Conservation (phyloP, 37 sponge, comb jelly and placozoan genomes). For the Halichondria panicea region DNA sequence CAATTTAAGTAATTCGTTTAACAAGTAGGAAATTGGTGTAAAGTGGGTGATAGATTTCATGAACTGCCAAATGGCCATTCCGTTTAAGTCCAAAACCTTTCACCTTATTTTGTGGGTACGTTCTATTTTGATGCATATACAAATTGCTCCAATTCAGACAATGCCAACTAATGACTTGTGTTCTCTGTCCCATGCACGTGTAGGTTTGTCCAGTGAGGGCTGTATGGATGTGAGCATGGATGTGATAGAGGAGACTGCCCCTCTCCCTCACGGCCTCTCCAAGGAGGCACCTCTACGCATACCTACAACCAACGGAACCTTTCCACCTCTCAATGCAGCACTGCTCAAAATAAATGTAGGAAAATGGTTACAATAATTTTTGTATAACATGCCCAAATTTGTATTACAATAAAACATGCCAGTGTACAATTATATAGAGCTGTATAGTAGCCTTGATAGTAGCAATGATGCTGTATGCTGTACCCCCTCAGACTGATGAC, state of each 20-base stretch:
- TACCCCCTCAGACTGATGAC: too few relatives aligned
- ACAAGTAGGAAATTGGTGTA: not conserved
- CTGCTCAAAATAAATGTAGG: slow-evolving; percentile 11
- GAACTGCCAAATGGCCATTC: too few relatives aligned
- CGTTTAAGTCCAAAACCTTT: too few relatives aligned
- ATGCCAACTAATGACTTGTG: too few relatives aligned
- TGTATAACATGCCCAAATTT: too few relatives aligned
- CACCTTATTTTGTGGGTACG: too few relatives aligned
- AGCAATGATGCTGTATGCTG: too few relatives aligned
- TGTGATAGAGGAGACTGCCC: slow-evolving; percentile 5
- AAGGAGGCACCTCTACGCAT: not conserved
- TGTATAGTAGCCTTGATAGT: too few relatives aligned
- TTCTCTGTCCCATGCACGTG: not conserved
- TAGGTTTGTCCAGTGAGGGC: slow-evolving; percentile 17
- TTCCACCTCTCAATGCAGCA: slow-evolving; percentile 4
- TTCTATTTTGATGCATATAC: too few relatives aligned
- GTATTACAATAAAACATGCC: too few relatives aligned
- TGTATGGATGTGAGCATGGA: not conserved
- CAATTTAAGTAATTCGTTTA: not conserved
- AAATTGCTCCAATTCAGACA: too few relatives aligned
- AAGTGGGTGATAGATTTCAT: slow-evolving; percentile 1
- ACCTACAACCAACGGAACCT: not conserved
- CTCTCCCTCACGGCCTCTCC: slow-evolving; percentile 32
- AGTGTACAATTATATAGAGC: too few relatives aligned
- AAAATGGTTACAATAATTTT: not conserved